phyloP scores from a whole-genome alignment of 2,888 invertebrate species.

The Frankliniella fusca region DNA sequence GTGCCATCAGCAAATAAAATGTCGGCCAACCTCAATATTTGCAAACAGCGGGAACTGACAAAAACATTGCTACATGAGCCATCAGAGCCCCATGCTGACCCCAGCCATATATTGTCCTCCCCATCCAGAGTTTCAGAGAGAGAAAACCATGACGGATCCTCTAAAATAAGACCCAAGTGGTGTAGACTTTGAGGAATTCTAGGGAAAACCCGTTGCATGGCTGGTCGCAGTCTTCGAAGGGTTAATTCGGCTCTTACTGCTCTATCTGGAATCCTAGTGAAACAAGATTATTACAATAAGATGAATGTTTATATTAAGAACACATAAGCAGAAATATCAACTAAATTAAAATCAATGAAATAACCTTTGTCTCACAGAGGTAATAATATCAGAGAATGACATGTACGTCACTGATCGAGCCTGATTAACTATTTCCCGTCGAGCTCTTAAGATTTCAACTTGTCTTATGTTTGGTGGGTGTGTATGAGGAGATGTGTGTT shows the following conservation, averaged over 20 bases:
- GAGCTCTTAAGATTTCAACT: background rate
- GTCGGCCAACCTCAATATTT: background rate
- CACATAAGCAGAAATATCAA: no score
- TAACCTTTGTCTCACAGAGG: background rate
- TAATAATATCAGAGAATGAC: background rate
- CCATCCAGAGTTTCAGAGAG: background rate
- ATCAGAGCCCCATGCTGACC: background rate
- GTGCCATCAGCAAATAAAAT: background rate
- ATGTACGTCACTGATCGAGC: no score
- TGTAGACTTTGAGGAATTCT: background rate
- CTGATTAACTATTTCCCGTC: background rate
- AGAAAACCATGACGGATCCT: background rate
- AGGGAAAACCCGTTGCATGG: background rate
- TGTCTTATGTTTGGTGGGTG: background rate
- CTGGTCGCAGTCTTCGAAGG: background rate
- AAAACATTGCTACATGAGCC: background rate
- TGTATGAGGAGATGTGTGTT: no score
- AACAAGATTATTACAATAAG: no score
- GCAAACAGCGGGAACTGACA: background rate
- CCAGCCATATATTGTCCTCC: background rate
- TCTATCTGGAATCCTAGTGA: background rate
- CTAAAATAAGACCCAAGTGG: background rate
- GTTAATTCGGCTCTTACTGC: background rate
- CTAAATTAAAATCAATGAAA: no score
- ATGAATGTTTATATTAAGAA: no score